A percentile compares a stretch with the other conserved stretches of the same genome.
Evolutionary conservation across 1,140 invertebrate genomes (phyloP).

Genomic region (Drosophila lowei): DNA sequence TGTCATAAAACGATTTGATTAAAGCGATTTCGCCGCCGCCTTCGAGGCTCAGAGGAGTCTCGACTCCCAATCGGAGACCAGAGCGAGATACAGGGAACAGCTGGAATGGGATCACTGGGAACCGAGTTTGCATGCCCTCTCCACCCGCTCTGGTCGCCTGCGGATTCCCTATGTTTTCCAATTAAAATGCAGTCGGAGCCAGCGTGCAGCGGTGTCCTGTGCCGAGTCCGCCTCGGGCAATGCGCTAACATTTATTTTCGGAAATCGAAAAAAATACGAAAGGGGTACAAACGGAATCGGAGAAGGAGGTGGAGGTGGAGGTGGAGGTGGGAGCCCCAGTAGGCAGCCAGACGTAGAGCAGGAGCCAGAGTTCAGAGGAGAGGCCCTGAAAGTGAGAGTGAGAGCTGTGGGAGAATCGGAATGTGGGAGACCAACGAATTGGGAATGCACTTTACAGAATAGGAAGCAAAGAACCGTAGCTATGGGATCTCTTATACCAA

Average conservation of each 20-base stretch:
- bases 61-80: conserved; percentile 7
- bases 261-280: conserved; percentile 70
- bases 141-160: no score
- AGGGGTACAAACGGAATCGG: not conserved
- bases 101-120: conserved; percentile 31
- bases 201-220: conserved; percentile 39
- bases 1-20: conserved; percentile 81
- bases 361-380: conserved; percentile 5
- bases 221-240: conserved; percentile 32
- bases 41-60: conserved; percentile 21
- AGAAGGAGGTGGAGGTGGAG: not conserved
- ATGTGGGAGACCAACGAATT: conserved; percentile 7
- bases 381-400: conserved; percentile 59
- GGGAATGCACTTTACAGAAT: conserved; percentile 22
- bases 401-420: conserved; percentile 18
- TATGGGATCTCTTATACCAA: not conserved
- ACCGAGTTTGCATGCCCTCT: conserved; percentile 15
- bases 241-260: conserved; percentile 72
- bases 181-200: conserved; percentile 67
- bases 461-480: not conserved
- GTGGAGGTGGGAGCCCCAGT: no score
- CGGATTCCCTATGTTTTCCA: conserved; percentile 51
- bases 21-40: conserved; percentile 67
- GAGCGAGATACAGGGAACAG: conserved; percentile 20
- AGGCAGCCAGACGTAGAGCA: conserved; percentile 1